These are phyloP conservation scores for Morus bassanus DNA, from an alignment of 2,797 vertebrate species.

Conservation along the genomic window DNA sequence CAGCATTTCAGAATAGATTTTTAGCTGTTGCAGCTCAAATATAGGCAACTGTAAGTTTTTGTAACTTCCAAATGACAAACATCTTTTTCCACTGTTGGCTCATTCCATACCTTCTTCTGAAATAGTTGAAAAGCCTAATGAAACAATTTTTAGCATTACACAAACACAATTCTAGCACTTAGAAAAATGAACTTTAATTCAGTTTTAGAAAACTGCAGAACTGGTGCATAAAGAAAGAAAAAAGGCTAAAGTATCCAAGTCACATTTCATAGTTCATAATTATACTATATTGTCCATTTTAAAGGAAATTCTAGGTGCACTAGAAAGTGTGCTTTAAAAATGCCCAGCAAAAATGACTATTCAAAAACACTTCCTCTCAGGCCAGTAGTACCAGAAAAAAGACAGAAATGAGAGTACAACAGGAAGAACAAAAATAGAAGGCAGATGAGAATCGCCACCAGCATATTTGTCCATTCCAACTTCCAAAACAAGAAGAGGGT, in stretches of 20 bases:
- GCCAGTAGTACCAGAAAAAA: background rate
- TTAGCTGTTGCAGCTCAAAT: background rate
- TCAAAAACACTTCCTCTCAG: constrained; percentile 8
- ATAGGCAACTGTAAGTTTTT: background rate
- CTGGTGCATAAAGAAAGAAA: background rate
- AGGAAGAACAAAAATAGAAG: constrained; percentile 46
- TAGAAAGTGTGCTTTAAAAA: constrained; percentile 27
- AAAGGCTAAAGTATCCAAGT: background rate
- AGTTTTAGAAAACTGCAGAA: background rate
- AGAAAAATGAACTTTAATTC: background rate
- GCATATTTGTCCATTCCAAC: background rate
- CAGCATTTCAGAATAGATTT: background rate
- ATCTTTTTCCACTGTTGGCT: background rate
- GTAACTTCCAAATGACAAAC: background rate
- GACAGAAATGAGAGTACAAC: constrained; percentile 13
- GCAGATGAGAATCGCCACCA: background rate
- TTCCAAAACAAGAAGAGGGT: background rate
- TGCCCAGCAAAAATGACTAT: background rate
- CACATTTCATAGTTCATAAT: background rate
- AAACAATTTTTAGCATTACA: background rate
- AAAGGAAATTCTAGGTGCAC: background rate
- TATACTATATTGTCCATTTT: background rate
- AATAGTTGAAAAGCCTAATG: background rate
- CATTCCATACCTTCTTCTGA: background rate
- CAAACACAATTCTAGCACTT: background rate